Conservation (phyloP, 2,888 invertebrate species). For the Sesamia inferens region DNA sequence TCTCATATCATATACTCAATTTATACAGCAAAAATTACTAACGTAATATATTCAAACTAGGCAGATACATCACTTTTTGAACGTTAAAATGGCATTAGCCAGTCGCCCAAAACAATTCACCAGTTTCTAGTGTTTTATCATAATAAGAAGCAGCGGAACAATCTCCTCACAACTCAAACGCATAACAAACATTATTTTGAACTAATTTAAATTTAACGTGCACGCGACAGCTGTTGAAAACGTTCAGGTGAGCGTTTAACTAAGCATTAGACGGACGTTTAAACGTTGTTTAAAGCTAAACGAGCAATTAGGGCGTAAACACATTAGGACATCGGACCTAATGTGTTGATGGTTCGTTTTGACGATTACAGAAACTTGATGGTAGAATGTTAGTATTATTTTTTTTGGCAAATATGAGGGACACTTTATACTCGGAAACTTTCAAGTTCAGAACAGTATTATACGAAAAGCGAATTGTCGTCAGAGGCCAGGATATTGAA, state of each 20-base stretch:
- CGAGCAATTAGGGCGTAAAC: constrained; percentile 48
- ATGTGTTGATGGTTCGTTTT: constrained; percentile 30
- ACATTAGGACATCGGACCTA: constrained; percentile 37
- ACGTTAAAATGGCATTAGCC: not conserved
- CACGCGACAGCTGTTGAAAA: constrained; percentile 46
- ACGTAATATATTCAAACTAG: not conserved
- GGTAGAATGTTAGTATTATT: constrained; percentile 1
- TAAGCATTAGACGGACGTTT: constrained; percentile 44
- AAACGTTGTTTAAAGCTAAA: constrained; percentile 45
- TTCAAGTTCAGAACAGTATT: too few species aligned
- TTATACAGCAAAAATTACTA: not conserved
- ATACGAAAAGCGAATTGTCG: too few species aligned
- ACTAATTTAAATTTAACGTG: constrained; percentile 45
- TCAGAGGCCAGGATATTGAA: too few species aligned
- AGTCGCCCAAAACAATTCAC: not conserved
- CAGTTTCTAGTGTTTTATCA: not conserved
- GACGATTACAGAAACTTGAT: constrained; percentile 16
- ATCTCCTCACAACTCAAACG: not conserved
- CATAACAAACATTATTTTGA: constrained; percentile 34
- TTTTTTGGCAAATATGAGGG: not conserved
- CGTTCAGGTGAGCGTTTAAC: constrained; percentile 50
- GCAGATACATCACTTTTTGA: not conserved
- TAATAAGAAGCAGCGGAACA: not conserved
- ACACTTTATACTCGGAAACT: not conserved
- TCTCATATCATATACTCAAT: not conserved